These are phyloP conservation scores for Neodiprion lecontei DNA, from an alignment of 1,140 invertebrate species.

Conservation along the genomic window DNA sequence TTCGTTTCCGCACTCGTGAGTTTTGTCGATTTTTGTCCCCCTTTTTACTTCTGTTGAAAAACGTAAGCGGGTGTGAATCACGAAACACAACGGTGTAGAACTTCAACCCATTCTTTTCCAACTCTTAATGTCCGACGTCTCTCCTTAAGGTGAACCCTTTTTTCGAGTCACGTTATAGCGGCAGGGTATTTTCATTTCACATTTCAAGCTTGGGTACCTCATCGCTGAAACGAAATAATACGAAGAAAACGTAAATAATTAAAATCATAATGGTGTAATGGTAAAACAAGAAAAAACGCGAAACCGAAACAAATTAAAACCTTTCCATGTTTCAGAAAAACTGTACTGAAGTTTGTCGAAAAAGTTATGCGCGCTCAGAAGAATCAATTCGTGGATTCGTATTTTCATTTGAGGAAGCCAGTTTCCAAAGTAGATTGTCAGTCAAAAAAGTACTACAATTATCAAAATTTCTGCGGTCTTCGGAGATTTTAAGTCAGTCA, in stretches of 20 bases:
- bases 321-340: background rate
- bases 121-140: constrained; percentile 24
- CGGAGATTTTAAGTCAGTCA: too few species aligned
- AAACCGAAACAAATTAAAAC: background rate
- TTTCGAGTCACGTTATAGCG: constrained; percentile 32
- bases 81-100: constrained; percentile 19
- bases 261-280: constrained; percentile 27
- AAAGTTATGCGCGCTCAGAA: too few species aligned
- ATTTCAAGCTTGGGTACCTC: constrained; percentile 33
- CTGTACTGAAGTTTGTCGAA: background rate
- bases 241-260: constrained; percentile 34
- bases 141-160: constrained; percentile 33
- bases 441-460: too few species aligned
- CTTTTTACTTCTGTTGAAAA: constrained; percentile 19
- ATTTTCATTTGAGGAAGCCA: too few species aligned
- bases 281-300: constrained; percentile 40
- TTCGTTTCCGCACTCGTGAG: too few species aligned
- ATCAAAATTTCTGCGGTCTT: too few species aligned
- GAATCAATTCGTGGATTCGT: too few species aligned
- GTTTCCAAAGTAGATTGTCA: too few species aligned
- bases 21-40: background rate
- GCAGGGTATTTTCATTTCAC: constrained; percentile 33
- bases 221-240: constrained; percentile 46
- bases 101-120: constrained; percentile 51
- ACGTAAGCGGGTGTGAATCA: background rate